Evolutionary conservation across 2,888 invertebrate species (phyloP), one percentile per base, ranked within the genome.

Genomic region (Therioaphis trifolii): DNA sequence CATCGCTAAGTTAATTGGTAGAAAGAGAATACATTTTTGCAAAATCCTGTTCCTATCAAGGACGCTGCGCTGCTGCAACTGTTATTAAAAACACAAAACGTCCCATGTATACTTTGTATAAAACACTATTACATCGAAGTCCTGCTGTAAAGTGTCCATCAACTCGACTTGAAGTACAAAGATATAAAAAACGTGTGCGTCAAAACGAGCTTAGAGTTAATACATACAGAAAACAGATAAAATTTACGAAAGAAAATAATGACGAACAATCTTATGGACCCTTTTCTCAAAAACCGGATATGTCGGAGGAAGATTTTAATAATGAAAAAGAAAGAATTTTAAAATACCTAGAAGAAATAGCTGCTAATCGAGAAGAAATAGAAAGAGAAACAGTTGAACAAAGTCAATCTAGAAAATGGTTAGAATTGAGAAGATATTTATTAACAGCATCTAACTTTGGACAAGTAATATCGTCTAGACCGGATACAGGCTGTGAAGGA

Each of bases 111-210:
- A n/a, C n/a, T n/a, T n/a, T n/a, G n/a, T n/a, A n/a, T n/a, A n/a
- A n/a, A n/a, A n/a, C 40, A 68, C 4, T 68, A 68, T 66, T 66
- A n/a, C 2, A 66, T 66, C 66, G 35, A 66, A 66, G 66, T 66
- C 66, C 35, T n/a, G 66, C 66, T n/a, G 66, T n/a, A 11, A 66
- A 35, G 35, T 66, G 1, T 66, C 66, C 29, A 35, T 66, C n/a
- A 66, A 66, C n/a, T 66, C 66, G n/a, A 66, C 35, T 66, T 18
- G 66, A 66, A 66, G 4, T 12, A 66, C 66, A 66, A 66, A 66
- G 35, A 66, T n/a, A 11, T 35, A 66, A 35, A 29, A 66, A 63
- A 35, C 63, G 29, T 63, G 35, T 63, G 9, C 63, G 18, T 9
- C 63, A 63, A 63, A 66, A 66, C n/a, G 35, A 66, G 2, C n/a